Evolutionary conservation across 2,797 vertebrate species (phyloP).

Genomic region (Pseudochirops corinnae): DNA sequence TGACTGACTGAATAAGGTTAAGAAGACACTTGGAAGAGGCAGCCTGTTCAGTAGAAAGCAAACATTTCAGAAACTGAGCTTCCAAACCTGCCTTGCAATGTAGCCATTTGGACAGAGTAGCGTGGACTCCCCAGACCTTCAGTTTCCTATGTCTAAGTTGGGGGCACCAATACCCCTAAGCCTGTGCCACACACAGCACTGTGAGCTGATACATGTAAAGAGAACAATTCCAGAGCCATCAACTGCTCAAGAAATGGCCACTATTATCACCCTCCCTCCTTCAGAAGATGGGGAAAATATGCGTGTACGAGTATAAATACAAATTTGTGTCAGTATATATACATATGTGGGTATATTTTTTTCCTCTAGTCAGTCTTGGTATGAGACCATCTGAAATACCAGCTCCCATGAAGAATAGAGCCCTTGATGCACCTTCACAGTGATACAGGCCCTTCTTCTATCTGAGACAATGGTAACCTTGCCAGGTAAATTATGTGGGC

Average conservation of each 20-base stretch:
- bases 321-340: too few relatives aligned
- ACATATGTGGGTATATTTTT: neutral
- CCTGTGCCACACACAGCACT: neutral
- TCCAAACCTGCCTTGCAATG: neutral
- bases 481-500: conserved; percentile 13
- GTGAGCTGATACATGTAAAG: neutral
- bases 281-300: neutral
- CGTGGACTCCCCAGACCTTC: neutral
- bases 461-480: neutral
- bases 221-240: neutral
- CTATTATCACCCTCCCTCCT: neutral
- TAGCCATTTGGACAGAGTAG: neutral
- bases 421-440: neutral
- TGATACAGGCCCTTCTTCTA: conserved; percentile 29
- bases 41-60: neutral
- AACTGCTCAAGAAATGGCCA: neutral
- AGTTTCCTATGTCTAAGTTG: neutral
- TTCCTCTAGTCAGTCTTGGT: neutral
- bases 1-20: neutral
- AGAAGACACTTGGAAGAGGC: neutral
- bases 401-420: neutral
- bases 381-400: neutral
- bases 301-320: too few relatives aligned
- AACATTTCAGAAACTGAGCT: neutral
- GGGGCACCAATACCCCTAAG: neutral